These are phyloP conservation scores for Coenonympha glycerion DNA, from an alignment of 2,888 invertebrate species.

Conservation along the genomic window DNA sequence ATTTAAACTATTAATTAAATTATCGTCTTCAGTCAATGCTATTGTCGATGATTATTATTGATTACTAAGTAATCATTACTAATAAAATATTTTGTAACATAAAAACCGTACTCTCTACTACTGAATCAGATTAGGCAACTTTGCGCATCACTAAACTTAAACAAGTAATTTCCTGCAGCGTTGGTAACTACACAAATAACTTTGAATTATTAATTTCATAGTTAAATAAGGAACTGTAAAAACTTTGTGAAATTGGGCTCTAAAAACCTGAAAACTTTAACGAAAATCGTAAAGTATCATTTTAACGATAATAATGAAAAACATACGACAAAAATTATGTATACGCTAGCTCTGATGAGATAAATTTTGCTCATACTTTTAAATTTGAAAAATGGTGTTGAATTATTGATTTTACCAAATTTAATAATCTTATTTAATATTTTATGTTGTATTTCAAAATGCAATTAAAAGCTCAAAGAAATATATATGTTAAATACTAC, in stretches of 20 bases:
- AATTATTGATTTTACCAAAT: slow-evolving; percentile 85
- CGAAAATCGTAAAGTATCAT: slow-evolving; percentile 75
- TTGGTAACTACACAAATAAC: not conserved
- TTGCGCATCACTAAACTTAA: too few species aligned
- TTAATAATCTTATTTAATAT: slow-evolving; percentile 87
- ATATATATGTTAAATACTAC: slow-evolving; percentile 88
- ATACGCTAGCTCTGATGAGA: slow-evolving; percentile 83
- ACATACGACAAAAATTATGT: slow-evolving; percentile 82
- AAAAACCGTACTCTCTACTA: too few species aligned
- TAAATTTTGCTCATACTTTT: slow-evolving; percentile 79
- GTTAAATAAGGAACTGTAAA: not conserved
- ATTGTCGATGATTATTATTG: too few species aligned
- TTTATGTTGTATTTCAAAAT: slow-evolving; percentile 89
- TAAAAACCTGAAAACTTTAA: slow-evolving; percentile 29
- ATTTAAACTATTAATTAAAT: too few species aligned
- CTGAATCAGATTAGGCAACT: too few species aligned
- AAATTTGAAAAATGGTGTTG: slow-evolving; percentile 65
- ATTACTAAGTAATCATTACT: too few species aligned
- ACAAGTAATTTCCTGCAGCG: too few species aligned
- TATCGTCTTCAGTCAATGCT: too few species aligned
- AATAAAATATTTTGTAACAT: too few species aligned
- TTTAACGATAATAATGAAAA: slow-evolving; percentile 73
- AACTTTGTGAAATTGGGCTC: slow-evolving; percentile 3
- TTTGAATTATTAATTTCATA: not conserved
- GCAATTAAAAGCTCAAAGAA: slow-evolving; percentile 91